A percentile compares a stretch with the other conserved stretches of the same genome.
Conservation (phyloP, 2,797 vertebrate species). For the Aselliscus stoliczkanus region DNA sequence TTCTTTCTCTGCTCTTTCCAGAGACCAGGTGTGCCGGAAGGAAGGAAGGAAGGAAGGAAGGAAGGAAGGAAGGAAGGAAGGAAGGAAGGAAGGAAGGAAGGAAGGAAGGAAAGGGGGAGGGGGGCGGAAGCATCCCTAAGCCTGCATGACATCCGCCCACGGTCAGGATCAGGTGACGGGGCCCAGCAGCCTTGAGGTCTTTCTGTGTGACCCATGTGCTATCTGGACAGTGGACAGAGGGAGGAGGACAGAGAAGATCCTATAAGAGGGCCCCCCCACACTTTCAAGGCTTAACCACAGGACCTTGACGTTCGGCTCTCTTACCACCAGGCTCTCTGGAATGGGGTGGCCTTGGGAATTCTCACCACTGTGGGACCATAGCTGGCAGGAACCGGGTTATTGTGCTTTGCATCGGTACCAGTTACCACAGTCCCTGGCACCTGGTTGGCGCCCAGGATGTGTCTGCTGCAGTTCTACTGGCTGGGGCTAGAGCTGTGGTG, state of each 20-base stretch:
- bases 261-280: neutral
- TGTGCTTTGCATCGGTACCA: too few species aligned
- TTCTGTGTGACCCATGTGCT: rapidly evolving
- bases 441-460: rapidly evolving
- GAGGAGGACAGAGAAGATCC: neutral
- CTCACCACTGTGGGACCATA: rapidly evolving
- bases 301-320: neutral
- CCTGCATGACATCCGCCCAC: neutral
- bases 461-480: neutral
- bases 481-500: neutral
- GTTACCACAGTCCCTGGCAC: neutral
- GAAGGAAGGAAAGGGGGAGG: too few species aligned
- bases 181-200: neutral
- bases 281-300: neutral
- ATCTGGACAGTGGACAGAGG: neutral
- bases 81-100: too few species aligned
- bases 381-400: neutral
- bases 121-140: neutral
- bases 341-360: neutral
- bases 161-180: neutral
- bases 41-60: neutral
- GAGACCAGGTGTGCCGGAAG: neutral
- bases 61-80: too few species aligned
- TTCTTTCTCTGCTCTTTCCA: neutral
- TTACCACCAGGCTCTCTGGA: neutral